These are phyloP conservation scores for Pristionchus arcanus DNA, from an alignment of 2,888 invertebrate genomes.

Conservation along the genomic window DNA sequence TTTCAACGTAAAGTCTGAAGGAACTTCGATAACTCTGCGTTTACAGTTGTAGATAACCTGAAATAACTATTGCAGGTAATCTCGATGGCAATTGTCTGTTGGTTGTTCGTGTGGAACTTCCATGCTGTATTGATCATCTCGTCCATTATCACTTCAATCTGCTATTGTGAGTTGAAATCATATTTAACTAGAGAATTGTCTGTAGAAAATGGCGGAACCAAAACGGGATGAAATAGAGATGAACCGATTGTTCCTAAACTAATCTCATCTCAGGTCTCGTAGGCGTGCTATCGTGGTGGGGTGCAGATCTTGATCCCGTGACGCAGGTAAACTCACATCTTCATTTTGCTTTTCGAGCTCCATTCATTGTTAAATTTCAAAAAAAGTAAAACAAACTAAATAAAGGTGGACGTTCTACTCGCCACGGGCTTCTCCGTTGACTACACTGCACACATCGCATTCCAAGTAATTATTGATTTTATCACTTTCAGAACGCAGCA, in stretches of 20 bases:
- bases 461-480: constrained; percentile 57
- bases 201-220: no score
- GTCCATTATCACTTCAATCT: constrained; percentile 74
- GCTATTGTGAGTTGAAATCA: constrained; percentile 68
- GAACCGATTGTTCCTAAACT: neutral
- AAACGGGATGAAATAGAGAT: no score
- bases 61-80: constrained; percentile 61
- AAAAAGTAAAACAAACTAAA: neutral
- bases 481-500: neutral
- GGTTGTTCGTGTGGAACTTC: constrained; percentile 73
- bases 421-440: constrained; percentile 77
- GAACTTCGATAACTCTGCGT: neutral
- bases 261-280: constrained; percentile 68
- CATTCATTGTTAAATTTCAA: neutral
- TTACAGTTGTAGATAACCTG: neutral
- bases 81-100: constrained; percentile 71
- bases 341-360: neutral
- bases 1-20: neutral
- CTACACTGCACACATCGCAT: constrained; percentile 77
- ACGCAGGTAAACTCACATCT: constrained; percentile 61
- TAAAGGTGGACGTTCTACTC: constrained; percentile 73
- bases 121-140: constrained; percentile 74
- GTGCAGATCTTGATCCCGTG: constrained; percentile 78
- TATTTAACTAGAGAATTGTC: no score
- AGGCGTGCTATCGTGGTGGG: constrained; percentile 76